Percentiles rank a stretch among this genome's conserved stretches.
Evolutionary conservation across 2,888 invertebrate species (phyloP).

Genomic region (Buathra laborator): DNA sequence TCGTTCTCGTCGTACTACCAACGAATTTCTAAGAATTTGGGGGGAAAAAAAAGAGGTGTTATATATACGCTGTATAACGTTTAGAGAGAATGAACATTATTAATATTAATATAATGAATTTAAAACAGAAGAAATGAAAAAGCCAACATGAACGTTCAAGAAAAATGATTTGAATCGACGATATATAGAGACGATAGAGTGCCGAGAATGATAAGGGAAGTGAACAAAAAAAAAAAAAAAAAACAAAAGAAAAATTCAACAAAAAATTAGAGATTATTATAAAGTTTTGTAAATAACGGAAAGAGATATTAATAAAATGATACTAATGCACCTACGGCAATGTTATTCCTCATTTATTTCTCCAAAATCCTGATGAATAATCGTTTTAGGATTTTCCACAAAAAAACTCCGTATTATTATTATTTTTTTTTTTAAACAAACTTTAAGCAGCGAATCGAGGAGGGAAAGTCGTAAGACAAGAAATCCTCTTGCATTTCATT

Average conservation of each 20-base stretch:
- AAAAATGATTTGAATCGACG: conserved; percentile 62
- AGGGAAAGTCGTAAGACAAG: neutral
- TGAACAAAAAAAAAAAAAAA: conserved; percentile 48
- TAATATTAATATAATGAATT: conserved; percentile 74
- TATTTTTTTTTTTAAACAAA: conserved; percentile 16
- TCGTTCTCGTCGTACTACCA: conserved; percentile 63
- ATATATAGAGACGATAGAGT: conserved; percentile 79
- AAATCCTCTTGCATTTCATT: conserved; percentile 18
- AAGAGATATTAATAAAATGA: conserved; percentile 85
- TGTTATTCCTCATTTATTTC: conserved; percentile 16
- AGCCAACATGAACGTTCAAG: conserved; percentile 60
- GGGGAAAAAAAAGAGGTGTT: conserved; percentile 60
- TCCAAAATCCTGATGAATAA: neutral
- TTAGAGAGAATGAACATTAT: conserved; percentile 74
- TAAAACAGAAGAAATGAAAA: conserved; percentile 67
- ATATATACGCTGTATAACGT: conserved; percentile 72
- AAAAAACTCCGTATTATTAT: neutral
- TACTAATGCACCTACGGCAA: conserved; percentile 78
- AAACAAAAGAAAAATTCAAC: conserved; percentile 69
- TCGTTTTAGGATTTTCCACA: neutral
- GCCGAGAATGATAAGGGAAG: conserved; percentile 76
- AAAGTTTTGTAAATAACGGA: conserved; percentile 85
- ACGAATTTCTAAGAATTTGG: conserved; percentile 70
- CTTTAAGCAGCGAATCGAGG: conserved; percentile 24
- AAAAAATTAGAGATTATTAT: conserved; percentile 83